A percentile compares a stretch with the other conserved stretches of the same genome.
Evolutionary conservation across 2,797 vertebrate genomes (phyloP).

Genomic region (Muscicapa striata): DNA sequence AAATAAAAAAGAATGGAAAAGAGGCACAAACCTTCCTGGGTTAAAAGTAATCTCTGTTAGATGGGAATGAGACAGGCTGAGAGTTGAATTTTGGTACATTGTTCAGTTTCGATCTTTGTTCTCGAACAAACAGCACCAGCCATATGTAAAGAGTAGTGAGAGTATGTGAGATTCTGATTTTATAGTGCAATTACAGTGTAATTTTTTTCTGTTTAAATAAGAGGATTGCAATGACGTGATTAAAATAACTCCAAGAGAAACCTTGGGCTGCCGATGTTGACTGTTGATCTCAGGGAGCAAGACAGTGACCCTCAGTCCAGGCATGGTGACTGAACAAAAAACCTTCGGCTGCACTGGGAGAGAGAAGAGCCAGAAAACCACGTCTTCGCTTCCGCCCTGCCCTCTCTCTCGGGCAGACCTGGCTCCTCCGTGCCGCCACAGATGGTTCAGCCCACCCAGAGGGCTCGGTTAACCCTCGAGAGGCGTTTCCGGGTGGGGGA

Average conservation of each 20-base stretch:
- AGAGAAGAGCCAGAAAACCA: neutral
- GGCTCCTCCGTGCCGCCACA: neutral
- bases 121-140: neutral
- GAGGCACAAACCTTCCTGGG: neutral
- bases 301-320: neutral
- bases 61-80: neutral
- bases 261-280: neutral
- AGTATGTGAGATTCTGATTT: neutral
- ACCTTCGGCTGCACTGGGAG: neutral
- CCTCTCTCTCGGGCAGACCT: neutral
- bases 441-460: neutral
- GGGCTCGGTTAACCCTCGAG: neutral
- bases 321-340: too few relatives aligned
- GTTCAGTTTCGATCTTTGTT: neutral
- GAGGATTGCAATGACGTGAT: neutral
- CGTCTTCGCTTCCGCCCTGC: rapidly evolving
- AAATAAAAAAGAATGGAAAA: neutral
- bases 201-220: neutral
- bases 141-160: neutral
- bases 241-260: neutral
- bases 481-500: neutral
- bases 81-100: neutral
- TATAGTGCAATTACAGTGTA: neutral
- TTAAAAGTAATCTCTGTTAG: neutral
- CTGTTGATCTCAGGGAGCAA: neutral